Conservation (phyloP, 2,888 invertebrate genomes). For the Stratiomys singularior region DNA sequence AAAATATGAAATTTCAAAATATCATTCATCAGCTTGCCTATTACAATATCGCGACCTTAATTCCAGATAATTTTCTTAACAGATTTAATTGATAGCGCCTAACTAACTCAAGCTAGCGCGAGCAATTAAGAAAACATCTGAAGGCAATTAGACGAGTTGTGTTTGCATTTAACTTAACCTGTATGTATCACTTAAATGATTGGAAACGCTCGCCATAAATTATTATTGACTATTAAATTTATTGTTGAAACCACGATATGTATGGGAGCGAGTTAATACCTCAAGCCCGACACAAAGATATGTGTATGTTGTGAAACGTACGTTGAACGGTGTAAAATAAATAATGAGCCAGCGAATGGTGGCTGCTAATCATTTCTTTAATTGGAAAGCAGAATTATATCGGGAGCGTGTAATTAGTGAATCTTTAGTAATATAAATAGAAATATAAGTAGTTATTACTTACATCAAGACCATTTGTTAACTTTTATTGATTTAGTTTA, state of each 20-base stretch:
- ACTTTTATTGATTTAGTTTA: no score
- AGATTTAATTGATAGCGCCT: constrained; percentile 10
- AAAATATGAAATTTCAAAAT: no score
- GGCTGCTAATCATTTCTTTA: background rate
- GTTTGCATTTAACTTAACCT: constrained; percentile 35
- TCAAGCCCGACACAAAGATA: background rate
- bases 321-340: background rate
- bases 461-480: background rate
- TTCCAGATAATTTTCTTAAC: background rate
- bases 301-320: background rate
- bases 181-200: constrained; percentile 34
- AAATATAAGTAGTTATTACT: background rate
- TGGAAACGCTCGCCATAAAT: constrained; percentile 20
- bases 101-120: background rate
- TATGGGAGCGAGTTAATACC: background rate
- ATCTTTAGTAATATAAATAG: constrained; percentile 2
- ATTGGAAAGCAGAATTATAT: background rate
- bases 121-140: constrained; percentile 39
- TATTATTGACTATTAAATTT: constrained; percentile 37
- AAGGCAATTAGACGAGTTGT: constrained; percentile 34
- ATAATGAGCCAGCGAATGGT: background rate
- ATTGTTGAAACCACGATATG: background rate
- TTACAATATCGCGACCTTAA: constrained; percentile 26
- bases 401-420: background rate
- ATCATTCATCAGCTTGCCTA: background rate